These are phyloP conservation scores for Falco peregrinus DNA, from an alignment of 2,797 vertebrate species.

Conservation along the genomic window DNA sequence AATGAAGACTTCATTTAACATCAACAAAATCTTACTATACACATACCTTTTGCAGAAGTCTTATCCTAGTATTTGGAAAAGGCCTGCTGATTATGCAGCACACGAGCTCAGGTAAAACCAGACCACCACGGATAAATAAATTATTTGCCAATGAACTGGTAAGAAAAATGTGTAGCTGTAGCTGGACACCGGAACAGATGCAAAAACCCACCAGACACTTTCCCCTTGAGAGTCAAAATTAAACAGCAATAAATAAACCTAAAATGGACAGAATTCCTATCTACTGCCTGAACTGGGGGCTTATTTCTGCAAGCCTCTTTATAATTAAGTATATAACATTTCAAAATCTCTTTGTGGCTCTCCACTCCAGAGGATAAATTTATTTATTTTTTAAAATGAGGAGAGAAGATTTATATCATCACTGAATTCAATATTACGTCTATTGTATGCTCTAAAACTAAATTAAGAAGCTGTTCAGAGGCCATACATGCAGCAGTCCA, in stretches of 20 bases:
- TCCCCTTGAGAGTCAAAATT: neutral
- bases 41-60: neutral
- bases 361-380: neutral
- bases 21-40: neutral
- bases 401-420: slow-evolving; percentile 42
- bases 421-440: slow-evolving; percentile 44
- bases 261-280: neutral
- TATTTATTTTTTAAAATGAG: slow-evolving; percentile 49
- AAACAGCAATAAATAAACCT: neutral
- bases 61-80: neutral
- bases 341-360: neutral
- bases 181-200: neutral
- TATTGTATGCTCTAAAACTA: slow-evolving; percentile 53
- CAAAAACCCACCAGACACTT: neutral
- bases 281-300: neutral
- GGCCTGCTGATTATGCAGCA: neutral
- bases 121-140: neutral
- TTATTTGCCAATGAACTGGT: neutral
- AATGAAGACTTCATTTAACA: neutral
- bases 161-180: neutral
- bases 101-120: neutral
- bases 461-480: slow-evolving; percentile 63
- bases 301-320: slow-evolving; percentile 10
- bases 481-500: slow-evolving; percentile 35
- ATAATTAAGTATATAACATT: neutral